A percentile compares a stretch with the other conserved stretches of the same genome.
phyloP scores from a whole-genome alignment of 2,797 vertebrate species.

The Labroides dimidiatus region DNA sequence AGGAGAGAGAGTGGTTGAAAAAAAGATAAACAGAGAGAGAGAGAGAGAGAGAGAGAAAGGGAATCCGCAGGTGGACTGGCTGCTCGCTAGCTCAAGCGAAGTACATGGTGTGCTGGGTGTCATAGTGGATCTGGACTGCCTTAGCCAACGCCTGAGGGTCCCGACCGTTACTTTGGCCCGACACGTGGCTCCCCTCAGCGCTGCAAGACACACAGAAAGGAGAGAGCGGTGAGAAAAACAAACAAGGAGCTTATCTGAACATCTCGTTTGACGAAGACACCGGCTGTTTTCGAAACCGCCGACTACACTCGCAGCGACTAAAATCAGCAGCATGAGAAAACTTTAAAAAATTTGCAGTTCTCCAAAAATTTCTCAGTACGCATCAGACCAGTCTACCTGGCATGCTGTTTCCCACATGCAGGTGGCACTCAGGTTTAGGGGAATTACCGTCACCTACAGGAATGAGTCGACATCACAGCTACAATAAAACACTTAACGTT shows the following conservation, averaged over 20 bases:
- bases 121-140: slow-evolving; percentile 99
- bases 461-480: too few species aligned
- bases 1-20: slow-evolving; percentile 52
- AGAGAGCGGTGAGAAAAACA: not conserved
- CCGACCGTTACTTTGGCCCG: slow-evolving; percentile 98
- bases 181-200: slow-evolving; percentile 98
- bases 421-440: too few species aligned
- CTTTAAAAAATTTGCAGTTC: too few species aligned
- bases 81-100: slow-evolving; percentile 90
- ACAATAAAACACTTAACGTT: too few species aligned
- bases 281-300: too few species aligned
- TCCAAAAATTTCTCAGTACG: too few species aligned
- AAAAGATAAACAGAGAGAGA: slow-evolving; percentile 29
- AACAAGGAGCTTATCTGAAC: not conserved
- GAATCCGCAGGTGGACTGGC: slow-evolving; percentile 70
- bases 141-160: slow-evolving; percentile 98
- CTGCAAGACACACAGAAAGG: slow-evolving; percentile 75
- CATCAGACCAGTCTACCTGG: too few species aligned
- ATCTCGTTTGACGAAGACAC: too few species aligned
- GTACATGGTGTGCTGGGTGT: slow-evolving; percentile 99
- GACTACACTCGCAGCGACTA: too few species aligned
- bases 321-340: too few species aligned
- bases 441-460: too few species aligned
- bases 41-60: slow-evolving; percentile 17
- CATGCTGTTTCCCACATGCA: too few species aligned